Evolutionary conservation across 2,888 invertebrate genomes (phyloP).

Genomic region (Rhamphomyia laevipes): DNA sequence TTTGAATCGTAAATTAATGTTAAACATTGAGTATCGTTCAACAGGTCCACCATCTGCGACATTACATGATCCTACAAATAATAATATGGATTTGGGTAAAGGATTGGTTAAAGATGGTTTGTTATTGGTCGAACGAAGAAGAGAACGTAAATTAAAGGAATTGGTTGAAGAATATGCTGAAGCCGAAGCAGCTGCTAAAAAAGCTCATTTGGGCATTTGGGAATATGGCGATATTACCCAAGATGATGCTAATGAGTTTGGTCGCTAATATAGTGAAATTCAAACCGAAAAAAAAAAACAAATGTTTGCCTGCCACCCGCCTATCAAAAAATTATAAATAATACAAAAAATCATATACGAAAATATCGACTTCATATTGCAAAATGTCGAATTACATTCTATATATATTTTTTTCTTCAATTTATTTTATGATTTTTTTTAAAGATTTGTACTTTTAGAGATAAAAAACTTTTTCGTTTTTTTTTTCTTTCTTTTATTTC

Average conservation of each 20-base stretch:
- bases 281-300: constrained; percentile 20
- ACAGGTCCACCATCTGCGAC: constrained; percentile 31
- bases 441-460: too few species aligned
- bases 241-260: constrained; percentile 37
- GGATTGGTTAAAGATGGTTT: constrained; percentile 76
- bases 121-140: constrained; percentile 65
- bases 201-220: constrained; percentile 84
- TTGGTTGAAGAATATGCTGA: constrained; percentile 70
- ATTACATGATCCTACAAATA: constrained; percentile 32
- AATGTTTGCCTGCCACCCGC: constrained; percentile 37
- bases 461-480: too few species aligned
- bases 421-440: too few species aligned
- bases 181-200: constrained; percentile 79
- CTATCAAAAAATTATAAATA: constrained; percentile 30
- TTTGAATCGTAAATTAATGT: constrained; percentile 60
- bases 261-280: constrained; percentile 24
- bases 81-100: constrained; percentile 46
- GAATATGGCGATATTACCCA: constrained; percentile 88
- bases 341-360: neutral
- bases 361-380: neutral
- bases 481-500: too few species aligned
- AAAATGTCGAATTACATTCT: too few species aligned
- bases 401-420: too few species aligned
- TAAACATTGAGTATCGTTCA: constrained; percentile 71
- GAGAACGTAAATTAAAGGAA: constrained; percentile 69